Evolutionary conservation across 2,113 vertebrate species (phyloP).

Genomic region (Jaculus jaculus): DNA sequence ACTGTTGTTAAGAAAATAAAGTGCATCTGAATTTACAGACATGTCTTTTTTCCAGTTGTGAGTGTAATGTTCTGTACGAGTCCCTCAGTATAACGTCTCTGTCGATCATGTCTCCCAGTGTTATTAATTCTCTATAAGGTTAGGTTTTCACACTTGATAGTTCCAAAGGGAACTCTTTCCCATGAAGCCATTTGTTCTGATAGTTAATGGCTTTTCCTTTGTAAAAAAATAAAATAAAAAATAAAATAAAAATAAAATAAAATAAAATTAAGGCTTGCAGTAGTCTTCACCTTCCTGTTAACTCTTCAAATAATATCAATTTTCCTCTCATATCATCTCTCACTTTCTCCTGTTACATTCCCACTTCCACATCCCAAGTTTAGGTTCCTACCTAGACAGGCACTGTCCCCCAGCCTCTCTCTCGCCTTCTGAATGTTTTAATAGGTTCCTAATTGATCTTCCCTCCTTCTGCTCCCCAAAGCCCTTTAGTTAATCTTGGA

Average conservation of each 20-base stretch:
- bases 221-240: background rate
- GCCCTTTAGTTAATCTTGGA: slow-evolving; percentile 70
- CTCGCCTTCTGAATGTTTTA: slow-evolving; percentile 30
- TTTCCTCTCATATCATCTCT: background rate
- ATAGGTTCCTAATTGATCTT: slow-evolving; percentile 66
- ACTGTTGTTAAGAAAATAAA: slow-evolving; percentile 21
- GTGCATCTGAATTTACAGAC: background rate
- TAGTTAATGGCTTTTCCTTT: background rate
- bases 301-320: background rate
- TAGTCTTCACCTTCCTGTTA: background rate
- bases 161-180: background rate
- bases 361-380: background rate
- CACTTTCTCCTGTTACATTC: background rate
- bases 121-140: background rate
- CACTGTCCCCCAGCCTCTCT: no score
- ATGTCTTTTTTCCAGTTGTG: slow-evolving; percentile 23
- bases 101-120: background rate
- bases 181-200: background rate
- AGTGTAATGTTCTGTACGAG: background rate
- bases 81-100: background rate
- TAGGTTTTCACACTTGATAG: background rate
- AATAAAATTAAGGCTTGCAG: background rate
- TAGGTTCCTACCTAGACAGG: background rate
- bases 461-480: background rate
- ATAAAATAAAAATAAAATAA: no score